Percentiles rank a stretch among this genome's conserved stretches.
phyloP scores from a whole-genome alignment of 2,888 invertebrate species.

The Aleiodes testaceus region DNA sequence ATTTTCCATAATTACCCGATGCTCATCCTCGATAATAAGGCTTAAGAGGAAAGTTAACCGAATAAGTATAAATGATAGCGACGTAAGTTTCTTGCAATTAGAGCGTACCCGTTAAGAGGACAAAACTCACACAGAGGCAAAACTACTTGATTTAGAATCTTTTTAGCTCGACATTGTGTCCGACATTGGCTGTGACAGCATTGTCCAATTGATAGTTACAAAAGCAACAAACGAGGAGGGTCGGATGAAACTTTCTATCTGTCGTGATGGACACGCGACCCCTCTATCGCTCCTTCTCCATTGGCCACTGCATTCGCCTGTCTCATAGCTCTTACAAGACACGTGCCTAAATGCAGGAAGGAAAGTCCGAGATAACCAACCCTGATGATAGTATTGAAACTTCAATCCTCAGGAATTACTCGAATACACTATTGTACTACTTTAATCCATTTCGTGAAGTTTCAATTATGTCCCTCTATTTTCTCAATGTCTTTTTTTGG shows the following conservation, averaged over 20 bases:
- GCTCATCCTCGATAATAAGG: constrained; percentile 42
- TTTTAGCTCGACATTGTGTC: constrained; percentile 40
- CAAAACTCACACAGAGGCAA: constrained; percentile 30
- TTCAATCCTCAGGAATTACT: too few species aligned
- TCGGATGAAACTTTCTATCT: constrained; percentile 64
- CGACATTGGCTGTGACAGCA: constrained; percentile 40
- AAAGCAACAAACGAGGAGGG: constrained; percentile 44
- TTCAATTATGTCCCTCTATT: too few species aligned
- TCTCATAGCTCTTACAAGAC: constrained; percentile 48
- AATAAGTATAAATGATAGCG: constrained; percentile 32
- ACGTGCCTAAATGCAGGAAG: constrained; percentile 64
- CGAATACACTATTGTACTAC: too few species aligned
- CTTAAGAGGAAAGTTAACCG: constrained; percentile 39
- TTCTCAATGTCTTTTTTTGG: too few species aligned
- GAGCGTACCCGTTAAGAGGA: constrained; percentile 38
- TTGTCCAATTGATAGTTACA: constrained; percentile 41
- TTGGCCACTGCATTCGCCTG: constrained; percentile 29
- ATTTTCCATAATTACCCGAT: constrained; percentile 33
- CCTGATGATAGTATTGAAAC: too few species aligned
- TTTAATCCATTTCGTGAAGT: too few species aligned
- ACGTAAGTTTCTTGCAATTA: constrained; percentile 43
- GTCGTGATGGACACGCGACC: constrained; percentile 62
- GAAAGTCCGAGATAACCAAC: constrained; percentile 55
- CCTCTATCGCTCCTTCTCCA: constrained; percentile 48
- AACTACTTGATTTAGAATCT: constrained; percentile 32